These are phyloP conservation scores for Aradus depressus DNA, from an alignment of 2,888 invertebrate species.

Conservation along the genomic window DNA sequence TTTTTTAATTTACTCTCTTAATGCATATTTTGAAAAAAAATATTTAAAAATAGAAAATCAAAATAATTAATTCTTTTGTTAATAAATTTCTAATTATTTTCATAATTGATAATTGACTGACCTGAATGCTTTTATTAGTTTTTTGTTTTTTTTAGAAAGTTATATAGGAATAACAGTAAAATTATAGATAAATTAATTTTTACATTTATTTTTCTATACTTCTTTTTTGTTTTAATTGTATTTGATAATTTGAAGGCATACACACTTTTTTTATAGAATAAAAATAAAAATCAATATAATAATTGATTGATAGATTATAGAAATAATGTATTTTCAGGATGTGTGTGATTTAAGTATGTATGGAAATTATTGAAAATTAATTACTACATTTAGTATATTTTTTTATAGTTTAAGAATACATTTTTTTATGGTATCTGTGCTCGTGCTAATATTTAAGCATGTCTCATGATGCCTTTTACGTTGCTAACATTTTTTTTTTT, in stretches of 20 bases:
- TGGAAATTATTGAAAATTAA: neutral
- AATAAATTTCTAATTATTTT: no score
- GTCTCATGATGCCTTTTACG: no score
- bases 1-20: no score
- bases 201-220: neutral
- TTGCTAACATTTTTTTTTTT: no score
- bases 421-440: no score
- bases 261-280: conserved; percentile 4
- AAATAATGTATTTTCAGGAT: neutral
- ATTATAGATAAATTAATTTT: neutral
- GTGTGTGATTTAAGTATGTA: conserved; percentile 17
- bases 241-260: conserved; percentile 18
- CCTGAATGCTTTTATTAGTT: conserved; percentile 11
- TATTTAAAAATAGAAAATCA: no score
- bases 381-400: neutral
- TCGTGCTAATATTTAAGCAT: no score
- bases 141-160: no score
- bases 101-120: no score
- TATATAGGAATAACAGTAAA: neutral
- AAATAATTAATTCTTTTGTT: no score
- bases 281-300: conserved; percentile 2
- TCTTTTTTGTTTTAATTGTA: neutral
- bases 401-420: no score
- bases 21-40: no score
- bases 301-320: neutral